Evolutionary conservation across 2,888 invertebrate species (phyloP).

Genomic region (Nezara viridula): DNA sequence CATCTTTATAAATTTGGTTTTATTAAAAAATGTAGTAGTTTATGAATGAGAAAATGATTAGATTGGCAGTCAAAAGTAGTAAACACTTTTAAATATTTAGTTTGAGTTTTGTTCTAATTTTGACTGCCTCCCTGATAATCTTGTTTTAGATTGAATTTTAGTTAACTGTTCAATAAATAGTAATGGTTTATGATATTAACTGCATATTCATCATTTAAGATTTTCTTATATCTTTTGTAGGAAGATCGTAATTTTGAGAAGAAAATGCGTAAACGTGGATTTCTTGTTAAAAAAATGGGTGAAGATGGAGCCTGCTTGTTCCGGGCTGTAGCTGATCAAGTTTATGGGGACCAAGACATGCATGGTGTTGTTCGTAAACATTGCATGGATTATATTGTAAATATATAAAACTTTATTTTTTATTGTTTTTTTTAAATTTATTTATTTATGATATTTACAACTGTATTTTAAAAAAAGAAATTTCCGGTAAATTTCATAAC

Average conservation of each 20-base stretch:
- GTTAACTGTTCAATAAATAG: not conserved
- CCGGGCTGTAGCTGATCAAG: slow-evolving; percentile 89
- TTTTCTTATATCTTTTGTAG: slow-evolving; percentile 68
- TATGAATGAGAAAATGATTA: no score
- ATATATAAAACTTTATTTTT: slow-evolving; percentile 66
- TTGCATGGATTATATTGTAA: slow-evolving; percentile 92
- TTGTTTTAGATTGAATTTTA: not conserved
- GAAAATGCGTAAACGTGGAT: slow-evolving; percentile 80
- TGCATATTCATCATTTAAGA: not conserved
- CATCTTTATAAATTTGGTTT: no score
- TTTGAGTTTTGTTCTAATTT: no score
- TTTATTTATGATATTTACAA: no score
- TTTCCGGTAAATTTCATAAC: no score
- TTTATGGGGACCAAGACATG: slow-evolving; percentile 93
- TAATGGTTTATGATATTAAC: not conserved
- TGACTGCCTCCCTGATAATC: not conserved
- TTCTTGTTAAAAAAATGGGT: slow-evolving; percentile 84
- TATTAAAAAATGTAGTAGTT: no score
- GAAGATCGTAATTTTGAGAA: slow-evolving; percentile 80
- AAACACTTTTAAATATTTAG: no score
- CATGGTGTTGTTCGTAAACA: slow-evolving; percentile 84
- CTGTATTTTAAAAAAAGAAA: no score
- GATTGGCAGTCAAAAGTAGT: no score
- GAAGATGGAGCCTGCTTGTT: slow-evolving; percentile 93
- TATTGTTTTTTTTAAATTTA: not conserved